Percentiles rank a stretch among this genome's conserved stretches.
Evolutionary conservation across 2,113 vertebrate genomes (phyloP).

Genomic region (Aleadryas rufinucha): DNA sequence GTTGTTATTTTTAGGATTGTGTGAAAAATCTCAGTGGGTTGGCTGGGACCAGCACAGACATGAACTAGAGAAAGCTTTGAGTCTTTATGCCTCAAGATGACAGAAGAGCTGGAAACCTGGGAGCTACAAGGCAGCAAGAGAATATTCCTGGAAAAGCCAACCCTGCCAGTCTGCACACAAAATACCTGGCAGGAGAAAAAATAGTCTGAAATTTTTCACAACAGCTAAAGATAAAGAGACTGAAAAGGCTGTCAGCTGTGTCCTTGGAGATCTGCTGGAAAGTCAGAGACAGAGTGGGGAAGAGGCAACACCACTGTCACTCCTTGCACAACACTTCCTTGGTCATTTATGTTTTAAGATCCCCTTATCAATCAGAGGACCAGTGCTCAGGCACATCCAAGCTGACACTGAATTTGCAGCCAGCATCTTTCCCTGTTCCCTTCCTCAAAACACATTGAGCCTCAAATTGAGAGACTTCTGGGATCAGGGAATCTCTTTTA

Average conservation of each 20-base stretch:
- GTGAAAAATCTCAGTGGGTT: neutral
- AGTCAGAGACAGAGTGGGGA: neutral
- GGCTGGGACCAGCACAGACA: neutral
- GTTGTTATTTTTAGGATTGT: neutral
- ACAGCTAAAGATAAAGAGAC: neutral
- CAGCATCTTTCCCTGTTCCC: neutral
- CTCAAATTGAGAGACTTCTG: neutral
- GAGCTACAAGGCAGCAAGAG: neutral
- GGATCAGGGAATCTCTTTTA: neutral
- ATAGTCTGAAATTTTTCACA: neutral
- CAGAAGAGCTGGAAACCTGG: neutral
- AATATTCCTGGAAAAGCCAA: neutral
- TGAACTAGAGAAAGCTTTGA: neutral
- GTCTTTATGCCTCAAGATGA: neutral
- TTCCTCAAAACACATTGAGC: neutral
- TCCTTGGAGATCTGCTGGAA: neutral
- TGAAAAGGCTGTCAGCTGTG: neutral
- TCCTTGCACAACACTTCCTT: neutral
- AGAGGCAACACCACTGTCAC: neutral
- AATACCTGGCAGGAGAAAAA: neutral
- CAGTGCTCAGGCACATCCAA: neutral
- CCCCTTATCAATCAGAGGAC: neutral
- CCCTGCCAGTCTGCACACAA: neutral
- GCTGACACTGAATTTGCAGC: neutral
- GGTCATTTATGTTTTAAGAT: neutral